phyloP scores from a whole-genome alignment of 2,888 invertebrate species.

The Sialis lutaria region DNA sequence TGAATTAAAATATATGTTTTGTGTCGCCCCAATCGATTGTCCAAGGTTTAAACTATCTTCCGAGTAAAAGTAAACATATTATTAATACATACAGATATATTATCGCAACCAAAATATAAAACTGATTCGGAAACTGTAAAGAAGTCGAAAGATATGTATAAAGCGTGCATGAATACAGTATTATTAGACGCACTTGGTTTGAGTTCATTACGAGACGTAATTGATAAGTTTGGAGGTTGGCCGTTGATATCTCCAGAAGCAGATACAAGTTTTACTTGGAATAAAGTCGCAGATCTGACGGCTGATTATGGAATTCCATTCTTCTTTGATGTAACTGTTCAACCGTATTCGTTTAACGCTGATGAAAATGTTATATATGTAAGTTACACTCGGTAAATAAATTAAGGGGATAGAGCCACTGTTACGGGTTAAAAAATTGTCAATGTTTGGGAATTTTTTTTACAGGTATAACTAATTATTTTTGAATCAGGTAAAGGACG shows the following conservation, averaged over 20 bases:
- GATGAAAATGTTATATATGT: slow-evolving; percentile 20
- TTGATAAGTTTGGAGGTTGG: slow-evolving; percentile 19
- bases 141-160: slow-evolving; percentile 22
- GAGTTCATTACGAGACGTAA: slow-evolving; percentile 18
- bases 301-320: slow-evolving; percentile 22
- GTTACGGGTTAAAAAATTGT: too few species aligned
- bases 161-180: slow-evolving; percentile 17
- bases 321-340: slow-evolving; percentile 20
- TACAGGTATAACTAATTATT: too few species aligned
- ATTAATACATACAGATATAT: slow-evolving; percentile 14
- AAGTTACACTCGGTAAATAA: too few species aligned
- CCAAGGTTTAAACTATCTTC: too few species aligned
- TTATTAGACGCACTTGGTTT: slow-evolving; percentile 15
- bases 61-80: too few species aligned
- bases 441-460: too few species aligned
- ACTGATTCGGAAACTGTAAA: slow-evolving; percentile 19
- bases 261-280: slow-evolving; percentile 16
- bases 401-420: too few species aligned
- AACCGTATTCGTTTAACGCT: slow-evolving; percentile 17
- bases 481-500: too few species aligned
- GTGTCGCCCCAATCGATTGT: too few species aligned
- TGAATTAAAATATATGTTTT: too few species aligned
- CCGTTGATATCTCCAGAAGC: slow-evolving; percentile 14
- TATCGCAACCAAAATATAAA: slow-evolving; percentile 11
- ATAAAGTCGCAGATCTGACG: slow-evolving; percentile 18